Evolutionary conservation across 2,888 invertebrate species (phyloP).

Genomic region (Drosophila sordidula): DNA sequence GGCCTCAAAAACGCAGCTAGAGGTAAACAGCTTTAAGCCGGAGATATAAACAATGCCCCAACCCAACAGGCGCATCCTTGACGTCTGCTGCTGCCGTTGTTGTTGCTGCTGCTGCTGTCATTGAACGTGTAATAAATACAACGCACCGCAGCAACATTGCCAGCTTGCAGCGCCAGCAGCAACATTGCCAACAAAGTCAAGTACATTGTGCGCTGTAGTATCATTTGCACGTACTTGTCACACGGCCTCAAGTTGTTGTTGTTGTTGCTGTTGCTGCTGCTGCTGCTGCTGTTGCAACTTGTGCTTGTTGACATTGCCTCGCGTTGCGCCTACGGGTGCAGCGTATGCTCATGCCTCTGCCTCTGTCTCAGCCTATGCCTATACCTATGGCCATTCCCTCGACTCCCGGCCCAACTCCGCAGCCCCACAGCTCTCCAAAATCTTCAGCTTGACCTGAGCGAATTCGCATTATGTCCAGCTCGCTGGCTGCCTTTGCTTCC

Average conservation of each 20-base stretch:
- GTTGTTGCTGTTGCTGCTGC: slow-evolving; percentile 23
- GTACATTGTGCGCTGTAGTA: slow-evolving; percentile 77
- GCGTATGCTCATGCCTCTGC: not conserved
- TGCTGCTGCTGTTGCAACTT: slow-evolving; percentile 47
- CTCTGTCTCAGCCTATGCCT: not conserved
- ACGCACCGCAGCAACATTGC: slow-evolving; percentile 37
- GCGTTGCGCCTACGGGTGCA: slow-evolving; percentile 14
- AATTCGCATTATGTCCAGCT: slow-evolving; percentile 52
- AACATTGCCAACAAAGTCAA: slow-evolving; percentile 56
- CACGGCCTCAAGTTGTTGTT: slow-evolving; percentile 56
- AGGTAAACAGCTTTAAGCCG: slow-evolving; percentile 51
- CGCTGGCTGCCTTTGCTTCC: slow-evolving; percentile 56
- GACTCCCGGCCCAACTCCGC: not conserved
- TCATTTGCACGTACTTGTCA: slow-evolving; percentile 82
- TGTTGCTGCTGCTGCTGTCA: slow-evolving; percentile 56
- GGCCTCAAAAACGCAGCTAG: slow-evolving; percentile 48
- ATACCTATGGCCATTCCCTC: slow-evolving; percentile 9
- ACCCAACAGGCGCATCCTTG: slow-evolving; percentile 13
- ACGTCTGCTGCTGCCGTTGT: slow-evolving; percentile 36
- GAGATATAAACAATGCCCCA: not conserved
- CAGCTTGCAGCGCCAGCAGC: slow-evolving; percentile 33
- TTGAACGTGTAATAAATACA: slow-evolving; percentile 78
- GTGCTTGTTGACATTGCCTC: slow-evolving; percentile 49
- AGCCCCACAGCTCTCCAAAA: not conserved
- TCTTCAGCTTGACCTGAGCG: slow-evolving; percentile 49